Evolutionary conservation across 2,888 invertebrate genomes (phyloP), one percentile per base, ranked within the genome.

Genomic region (Amphimallon solstitiale): DNA sequence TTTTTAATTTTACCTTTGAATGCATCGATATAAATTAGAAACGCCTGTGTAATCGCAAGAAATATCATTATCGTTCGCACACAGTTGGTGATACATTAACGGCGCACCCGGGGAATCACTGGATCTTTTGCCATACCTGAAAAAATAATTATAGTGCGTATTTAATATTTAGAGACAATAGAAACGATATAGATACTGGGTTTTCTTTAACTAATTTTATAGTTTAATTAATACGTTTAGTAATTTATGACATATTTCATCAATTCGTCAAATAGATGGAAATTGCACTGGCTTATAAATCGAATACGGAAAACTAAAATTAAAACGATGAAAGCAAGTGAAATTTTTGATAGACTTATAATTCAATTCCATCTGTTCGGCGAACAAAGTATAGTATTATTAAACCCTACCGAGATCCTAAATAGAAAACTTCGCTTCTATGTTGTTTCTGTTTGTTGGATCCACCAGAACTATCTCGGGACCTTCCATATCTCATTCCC

Each of bases 11-110:
- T 79, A 86, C 86, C 83, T 80, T 71, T 81, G 81, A 75, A 76
- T 82, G 79, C 86, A 86, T 71, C 85, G 83, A 73, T 85, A 86
- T 64, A 84, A 81, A 76, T 86, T 84, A 64, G 81, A 81, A 46
- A 85, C 76, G 64, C 86, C 86, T 12, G 84, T 84, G 74, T 85
- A 85, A 64, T 81, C 77, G 71, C 86, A 86, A 9, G 84, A 78
- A 72, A 78, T 74, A 67, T 75, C 75, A 65, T 77, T 74, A 43
- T 71, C 68, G 49, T 61, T 69, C 46, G 67, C 67, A 62, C 71
- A 70, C 21, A 70, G 67, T 46, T 74, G 72, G 48, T 73, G 72
- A 61, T 75, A 74, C 35, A 72, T 72, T 68, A 73, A 48, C 38
- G 73, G 69, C 10, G 73, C 66, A 43, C 71, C 71, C 9, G 76